Base-by-base conservation (phyloP, 2,113 vertebrate species). In the Merops nubicus region DNA sequence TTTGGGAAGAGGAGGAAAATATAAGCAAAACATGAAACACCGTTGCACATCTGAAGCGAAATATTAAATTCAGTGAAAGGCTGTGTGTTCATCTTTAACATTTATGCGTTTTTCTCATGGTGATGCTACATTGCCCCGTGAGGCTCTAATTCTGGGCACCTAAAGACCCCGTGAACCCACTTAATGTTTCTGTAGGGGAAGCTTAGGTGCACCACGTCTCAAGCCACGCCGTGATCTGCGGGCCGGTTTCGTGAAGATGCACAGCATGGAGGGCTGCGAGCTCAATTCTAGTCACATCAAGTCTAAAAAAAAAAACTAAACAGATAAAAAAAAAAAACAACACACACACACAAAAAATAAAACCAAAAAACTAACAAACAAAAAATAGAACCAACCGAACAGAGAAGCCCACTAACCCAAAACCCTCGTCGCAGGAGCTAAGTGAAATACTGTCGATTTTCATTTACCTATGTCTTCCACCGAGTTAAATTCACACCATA, bases 391-490 rank as follows among this genome's bases (percentile, higher is more conserved):
- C n/a, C n/a, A n/a, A n/a, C n/a, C n/a, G n/a, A n/a, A n/a, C n/a
- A n/a, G n/a, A n/a, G n/a, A n/a, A n/a, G n/a, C n/a, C n/a, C n/a
- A n/a, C n/a, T n/a, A 63, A 29, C 31, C 38, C 40, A 18, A 20
- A 25, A 26, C 34, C 36, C n/a, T 74, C 11, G 3, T 78, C 6
- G 9, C 1, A 1, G 20, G 6, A 73, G 1, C 16, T 43, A 40
- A 40, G 51, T 34, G 91, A 67, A 95, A 90, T 50, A 6, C 19
- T 64, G 83, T 45, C 40, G 3, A 31, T 89, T 84, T 92, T 74
- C 2, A 42, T 84, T 91, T 74, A 80, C 42, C 56, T 43, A 8
- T 29, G 38, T 31, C 51, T 86, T 81, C 21, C 42, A 31, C 11
- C 0, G 18, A 78, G 48, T 62, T 68, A 74, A 80, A 70, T 86